Conservation (phyloP, 2,113 vertebrate species). For the Anarrhichthys ocellatus region DNA sequence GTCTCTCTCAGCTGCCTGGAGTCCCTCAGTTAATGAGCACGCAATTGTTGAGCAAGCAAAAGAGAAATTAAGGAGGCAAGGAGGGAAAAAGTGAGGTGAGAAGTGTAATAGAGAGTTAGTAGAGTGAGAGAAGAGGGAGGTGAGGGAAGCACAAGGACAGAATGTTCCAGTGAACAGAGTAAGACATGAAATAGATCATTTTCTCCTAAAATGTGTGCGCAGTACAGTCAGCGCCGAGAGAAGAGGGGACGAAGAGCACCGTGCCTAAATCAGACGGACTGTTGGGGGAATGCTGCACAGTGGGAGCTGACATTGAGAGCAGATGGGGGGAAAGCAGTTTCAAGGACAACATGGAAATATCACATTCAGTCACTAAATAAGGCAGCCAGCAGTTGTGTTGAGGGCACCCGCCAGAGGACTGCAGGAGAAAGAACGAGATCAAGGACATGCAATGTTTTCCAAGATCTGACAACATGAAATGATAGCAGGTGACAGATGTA, state of each 20-base stretch:
- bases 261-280: slow-evolving; percentile 37
- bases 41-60: slow-evolving; percentile 73
- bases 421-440: slow-evolving; percentile 42
- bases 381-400: slow-evolving; percentile 28
- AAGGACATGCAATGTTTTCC: slow-evolving; percentile 45
- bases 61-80: slow-evolving; percentile 42
- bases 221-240: neutral
- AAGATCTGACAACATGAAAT: slow-evolving; percentile 28
- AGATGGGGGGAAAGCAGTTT: slow-evolving; percentile 42
- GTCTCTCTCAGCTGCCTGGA: slow-evolving; percentile 54
- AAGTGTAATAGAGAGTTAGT: slow-evolving; percentile 24
- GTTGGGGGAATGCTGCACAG: slow-evolving; percentile 28
- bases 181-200: slow-evolving; percentile 56
- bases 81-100: slow-evolving; percentile 33
- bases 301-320: slow-evolving; percentile 64
- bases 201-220: slow-evolving; percentile 8
- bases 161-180: slow-evolving; percentile 30
- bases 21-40: slow-evolving; percentile 61
- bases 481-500: slow-evolving; percentile 33
- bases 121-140: neutral
- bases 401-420: slow-evolving; percentile 36
- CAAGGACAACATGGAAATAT: slow-evolving; percentile 76
- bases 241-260: slow-evolving; percentile 6
- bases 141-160: slow-evolving; percentile 43
- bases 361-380: slow-evolving; percentile 46